phyloP scores from a whole-genome alignment of 2,888 invertebrate genomes.

The Ceraclea dissimilis region DNA sequence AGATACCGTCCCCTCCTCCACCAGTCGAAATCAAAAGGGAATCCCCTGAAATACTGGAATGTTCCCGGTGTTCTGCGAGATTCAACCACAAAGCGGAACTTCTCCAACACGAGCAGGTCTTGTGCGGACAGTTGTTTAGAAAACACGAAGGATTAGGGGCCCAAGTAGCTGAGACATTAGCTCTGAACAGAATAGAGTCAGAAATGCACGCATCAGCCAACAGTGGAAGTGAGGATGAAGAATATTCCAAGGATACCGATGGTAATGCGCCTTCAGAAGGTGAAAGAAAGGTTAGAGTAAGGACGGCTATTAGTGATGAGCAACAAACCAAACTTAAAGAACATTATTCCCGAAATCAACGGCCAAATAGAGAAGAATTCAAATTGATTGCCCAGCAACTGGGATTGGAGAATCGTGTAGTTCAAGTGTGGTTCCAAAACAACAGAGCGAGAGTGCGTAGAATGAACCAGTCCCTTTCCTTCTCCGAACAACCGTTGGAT shows the following conservation, averaged over 20 bases:
- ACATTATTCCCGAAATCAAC: slow-evolving; percentile 82
- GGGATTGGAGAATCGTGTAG: slow-evolving; percentile 70
- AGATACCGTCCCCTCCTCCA: slow-evolving; percentile 35
- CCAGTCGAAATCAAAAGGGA: slow-evolving; percentile 38
- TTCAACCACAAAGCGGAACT: slow-evolving; percentile 54
- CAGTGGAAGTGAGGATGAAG: slow-evolving; percentile 58
- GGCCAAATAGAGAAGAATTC: slow-evolving; percentile 91
- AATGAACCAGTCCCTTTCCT: slow-evolving; percentile 40
- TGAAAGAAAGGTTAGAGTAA: slow-evolving; percentile 78
- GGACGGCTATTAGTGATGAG: slow-evolving; percentile 91
- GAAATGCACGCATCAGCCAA: slow-evolving; percentile 46
- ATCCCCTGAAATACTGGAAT: slow-evolving; percentile 42
- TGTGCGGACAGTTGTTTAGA: slow-evolving; percentile 49
- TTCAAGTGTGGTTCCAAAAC: slow-evolving; percentile 96
- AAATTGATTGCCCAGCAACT: slow-evolving; percentile 76
- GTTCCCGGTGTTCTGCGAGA: slow-evolving; percentile 51
- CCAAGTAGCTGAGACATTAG: slow-evolving; percentile 62
- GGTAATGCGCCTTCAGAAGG: slow-evolving; percentile 51
- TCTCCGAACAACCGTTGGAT: slow-evolving; percentile 78
- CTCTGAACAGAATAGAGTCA: slow-evolving; percentile 46
- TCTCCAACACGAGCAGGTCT: slow-evolving; percentile 65
- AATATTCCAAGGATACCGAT: slow-evolving; percentile 45
- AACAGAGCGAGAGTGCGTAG: slow-evolving; percentile 83
- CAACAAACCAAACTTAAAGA: slow-evolving; percentile 84
- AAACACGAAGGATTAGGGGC: slow-evolving; percentile 71